Percentiles rank a stretch among this genome's conserved stretches.
phyloP scores from a whole-genome alignment of 2,797 vertebrate genomes.

The Psittacula derbiana region DNA sequence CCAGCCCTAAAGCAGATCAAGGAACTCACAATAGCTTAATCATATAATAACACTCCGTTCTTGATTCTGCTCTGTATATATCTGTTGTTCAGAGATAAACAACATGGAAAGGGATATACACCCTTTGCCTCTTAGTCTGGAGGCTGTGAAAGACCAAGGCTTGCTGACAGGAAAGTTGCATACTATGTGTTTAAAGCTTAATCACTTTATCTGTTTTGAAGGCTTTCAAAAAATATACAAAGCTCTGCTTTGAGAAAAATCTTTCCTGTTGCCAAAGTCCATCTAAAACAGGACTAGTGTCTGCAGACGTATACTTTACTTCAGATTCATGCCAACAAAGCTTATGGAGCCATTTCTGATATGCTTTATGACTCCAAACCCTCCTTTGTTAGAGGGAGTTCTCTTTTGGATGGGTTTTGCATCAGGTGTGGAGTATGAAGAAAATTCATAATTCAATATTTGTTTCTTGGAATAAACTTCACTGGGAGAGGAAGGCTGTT shows the following conservation, averaged over 20 bases:
- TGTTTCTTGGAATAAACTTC: background rate
- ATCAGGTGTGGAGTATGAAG: background rate
- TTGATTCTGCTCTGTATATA: background rate
- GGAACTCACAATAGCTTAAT: background rate
- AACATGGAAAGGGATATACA: background rate
- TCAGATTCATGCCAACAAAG: background rate
- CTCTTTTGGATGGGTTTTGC: background rate
- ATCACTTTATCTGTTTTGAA: background rate
- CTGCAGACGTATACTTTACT: background rate
- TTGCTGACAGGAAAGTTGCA: background rate
- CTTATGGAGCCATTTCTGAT: background rate
- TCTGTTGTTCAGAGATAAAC: background rate
- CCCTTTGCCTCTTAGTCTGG: background rate
- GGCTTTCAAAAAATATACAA: background rate
- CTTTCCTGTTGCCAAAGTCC: background rate
- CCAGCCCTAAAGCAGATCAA: background rate
- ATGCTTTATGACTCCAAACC: background rate
- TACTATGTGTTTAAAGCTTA: background rate
- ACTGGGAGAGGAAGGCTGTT: background rate
- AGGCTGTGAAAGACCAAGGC: background rate
- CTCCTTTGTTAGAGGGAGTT: background rate
- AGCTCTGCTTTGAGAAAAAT: background rate
- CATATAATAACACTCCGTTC: background rate
- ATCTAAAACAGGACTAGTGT: background rate
- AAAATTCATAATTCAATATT: background rate